Evolutionary conservation across 2,113 vertebrate genomes (phyloP), one percentile per base, ranked within the genome.

Genomic region (Petroica traversi): DNA sequence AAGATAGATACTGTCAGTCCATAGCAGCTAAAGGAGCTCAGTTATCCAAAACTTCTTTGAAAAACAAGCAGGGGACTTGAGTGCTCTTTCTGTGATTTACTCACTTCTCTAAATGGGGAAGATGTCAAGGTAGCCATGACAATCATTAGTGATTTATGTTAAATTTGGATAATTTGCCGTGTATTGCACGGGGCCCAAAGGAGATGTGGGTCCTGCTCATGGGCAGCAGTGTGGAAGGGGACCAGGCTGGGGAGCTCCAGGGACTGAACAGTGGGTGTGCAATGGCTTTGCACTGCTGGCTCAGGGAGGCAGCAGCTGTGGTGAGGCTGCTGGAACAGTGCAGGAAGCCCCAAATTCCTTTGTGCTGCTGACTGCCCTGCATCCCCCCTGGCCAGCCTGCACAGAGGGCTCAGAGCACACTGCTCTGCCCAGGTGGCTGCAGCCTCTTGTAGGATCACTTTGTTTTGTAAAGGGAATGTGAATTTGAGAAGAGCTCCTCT

Each of bases 231-330:
- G 2, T 28, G 45, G 43, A 49, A 33, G 14, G 28, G 25, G 8
- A 67, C 18, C 19, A 76, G 49, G 14, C 38, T 80, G 82, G 4
- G 33, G 16, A 36, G 48, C 28, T 67, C 19, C 67, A 57, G 67
- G 43, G 31, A 7, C 15, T 41, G 41, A 36, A 7, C 54, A 19
- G 31, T 73, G 49, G 26, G 15, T 5, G 59, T 69, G 49, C 33
- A 41, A 5, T 36, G 28, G 33, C 52, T 72, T 67, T 92, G 26
- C 58, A 7, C 20, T 33, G 62, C 76, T 36, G 43, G 19, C 20
- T 11, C 2, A 1, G 43, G 40, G 49, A 28, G 12, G 8, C 20
- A 57, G 36, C 29, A 41, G 15, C 18, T 12, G 0, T 11, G 14
- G 45, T 12, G 31, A 63, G n/a, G 52, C 62, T 83, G 40, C 58